phyloP scores from a whole-genome alignment of 1,140 invertebrate genomes.

The Hylaeus anthracinus region DNA sequence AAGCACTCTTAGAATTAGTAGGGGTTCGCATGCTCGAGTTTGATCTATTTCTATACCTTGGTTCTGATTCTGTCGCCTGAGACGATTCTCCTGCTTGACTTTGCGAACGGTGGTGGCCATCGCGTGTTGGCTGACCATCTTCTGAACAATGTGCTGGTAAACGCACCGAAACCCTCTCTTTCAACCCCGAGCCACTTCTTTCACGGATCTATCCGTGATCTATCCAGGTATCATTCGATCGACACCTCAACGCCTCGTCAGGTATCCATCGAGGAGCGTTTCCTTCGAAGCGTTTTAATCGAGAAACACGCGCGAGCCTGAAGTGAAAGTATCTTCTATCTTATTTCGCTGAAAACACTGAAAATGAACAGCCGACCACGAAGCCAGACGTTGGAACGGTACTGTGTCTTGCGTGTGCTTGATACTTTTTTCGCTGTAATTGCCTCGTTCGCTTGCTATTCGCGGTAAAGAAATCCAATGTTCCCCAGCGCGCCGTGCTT shows the following conservation, averaged over 20 bases:
- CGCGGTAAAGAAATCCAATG: not conserved
- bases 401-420: not conserved
- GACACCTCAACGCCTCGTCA: constrained; percentile 1
- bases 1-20: too few relatives aligned
- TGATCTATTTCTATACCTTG: constrained; percentile 66
- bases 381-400: not conserved
- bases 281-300: not conserved
- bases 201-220: not conserved
- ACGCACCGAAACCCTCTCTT: constrained; percentile 24
- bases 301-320: not conserved
- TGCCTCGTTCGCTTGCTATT: not conserved
- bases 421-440: not conserved
- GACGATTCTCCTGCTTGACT: constrained; percentile 78
- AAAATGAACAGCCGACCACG: not conserved
- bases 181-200: constrained; percentile 5
- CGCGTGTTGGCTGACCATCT: constrained; percentile 78
- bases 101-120: constrained; percentile 78
- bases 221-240: too few relatives aligned
- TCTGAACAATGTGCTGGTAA: constrained; percentile 59
- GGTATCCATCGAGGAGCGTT: not conserved
- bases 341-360: not conserved
- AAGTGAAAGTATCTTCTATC: constrained; percentile 3
- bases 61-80: constrained; percentile 73
- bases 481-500: not conserved
- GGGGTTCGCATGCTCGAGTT: not conserved